phyloP scores from a whole-genome alignment of 2,113 vertebrate species.

The Australoheros scitulus region DNA sequence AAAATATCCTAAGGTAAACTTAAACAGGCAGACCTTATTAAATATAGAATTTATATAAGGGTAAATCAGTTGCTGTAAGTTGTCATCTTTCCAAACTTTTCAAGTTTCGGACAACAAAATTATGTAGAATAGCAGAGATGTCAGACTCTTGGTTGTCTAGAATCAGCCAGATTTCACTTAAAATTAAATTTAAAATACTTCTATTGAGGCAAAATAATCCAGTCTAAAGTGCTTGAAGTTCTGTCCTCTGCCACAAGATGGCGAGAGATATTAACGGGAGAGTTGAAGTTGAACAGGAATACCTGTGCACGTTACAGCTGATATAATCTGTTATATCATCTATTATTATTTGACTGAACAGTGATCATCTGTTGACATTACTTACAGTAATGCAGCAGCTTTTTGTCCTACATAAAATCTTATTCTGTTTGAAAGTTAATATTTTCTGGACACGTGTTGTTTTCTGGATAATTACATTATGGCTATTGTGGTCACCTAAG shows the following conservation, averaged over 20 bases:
- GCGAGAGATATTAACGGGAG: neutral
- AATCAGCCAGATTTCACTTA: neutral
- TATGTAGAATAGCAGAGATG: neutral
- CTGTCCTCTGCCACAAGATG: conserved; percentile 17
- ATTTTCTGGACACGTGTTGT: neutral
- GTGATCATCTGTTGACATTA: neutral
- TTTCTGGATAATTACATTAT: neutral
- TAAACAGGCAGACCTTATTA: neutral
- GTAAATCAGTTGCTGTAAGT: neutral
- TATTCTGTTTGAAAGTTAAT: neutral
- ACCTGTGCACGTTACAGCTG: neutral
- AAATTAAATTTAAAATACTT: no score
- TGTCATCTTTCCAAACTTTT: neutral
- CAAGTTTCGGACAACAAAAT: neutral
- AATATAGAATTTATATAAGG: neutral
- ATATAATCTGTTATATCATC: neutral
- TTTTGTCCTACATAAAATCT: neutral
- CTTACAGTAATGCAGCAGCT: no score
- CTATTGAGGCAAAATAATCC: neutral
- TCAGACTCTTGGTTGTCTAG: neutral
- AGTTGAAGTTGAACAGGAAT: neutral
- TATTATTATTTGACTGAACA: neutral
- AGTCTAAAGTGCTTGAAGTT: neutral
- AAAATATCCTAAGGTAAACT: neutral
- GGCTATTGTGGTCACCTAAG: neutral